Percentiles rank a stretch among this genome's conserved stretches.
These are phyloP conservation scores for Pammene fasciana DNA, from an alignment of 2,888 invertebrate genomes.

Conservation along the genomic window DNA sequence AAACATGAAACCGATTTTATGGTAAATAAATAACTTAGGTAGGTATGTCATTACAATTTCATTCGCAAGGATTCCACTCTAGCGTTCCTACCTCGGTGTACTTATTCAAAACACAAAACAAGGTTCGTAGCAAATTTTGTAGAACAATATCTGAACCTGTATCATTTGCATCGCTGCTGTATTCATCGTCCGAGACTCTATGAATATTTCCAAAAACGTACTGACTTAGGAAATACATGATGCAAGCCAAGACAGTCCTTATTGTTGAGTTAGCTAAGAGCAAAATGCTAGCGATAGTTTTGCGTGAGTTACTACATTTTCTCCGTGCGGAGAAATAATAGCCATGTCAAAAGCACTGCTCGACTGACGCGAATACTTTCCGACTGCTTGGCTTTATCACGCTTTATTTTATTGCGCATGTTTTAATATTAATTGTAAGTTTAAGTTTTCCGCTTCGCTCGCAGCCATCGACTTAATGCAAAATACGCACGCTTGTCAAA, in stretches of 20 bases:
- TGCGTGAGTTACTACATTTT: conserved; percentile 50
- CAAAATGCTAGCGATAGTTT: conserved; percentile 42
- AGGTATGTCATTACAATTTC: conserved; percentile 3
- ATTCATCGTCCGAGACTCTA: conserved; percentile 56
- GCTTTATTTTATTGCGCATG: conserved; percentile 76
- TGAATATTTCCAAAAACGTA: conserved; percentile 49
- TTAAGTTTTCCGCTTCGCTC: conserved; percentile 74
- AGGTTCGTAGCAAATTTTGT: conserved; percentile 46
- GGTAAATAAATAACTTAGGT: too few relatives aligned
- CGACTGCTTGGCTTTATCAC: conserved; percentile 69
- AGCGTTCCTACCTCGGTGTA: conserved; percentile 17
- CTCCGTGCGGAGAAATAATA: conserved; percentile 63
- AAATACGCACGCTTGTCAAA: conserved; percentile 67
- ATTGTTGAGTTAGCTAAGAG: conserved; percentile 39
- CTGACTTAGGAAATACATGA: conserved; percentile 43
- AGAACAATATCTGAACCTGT: conserved; percentile 60
- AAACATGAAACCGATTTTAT: too few relatives aligned
- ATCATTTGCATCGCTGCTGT: conserved; percentile 64
- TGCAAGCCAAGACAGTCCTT: conserved; percentile 43
- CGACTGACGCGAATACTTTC: conserved; percentile 75
- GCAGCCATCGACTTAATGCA: conserved; percentile 62
- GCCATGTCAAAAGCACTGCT: conserved; percentile 76
- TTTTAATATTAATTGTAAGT: conserved; percentile 82
- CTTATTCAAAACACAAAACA: conserved; percentile 39
- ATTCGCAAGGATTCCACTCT: conserved; percentile 12